These are phyloP conservation scores for Halcyon senegalensis DNA, from an alignment of 2,113 vertebrate genomes.

Conservation along the genomic window DNA sequence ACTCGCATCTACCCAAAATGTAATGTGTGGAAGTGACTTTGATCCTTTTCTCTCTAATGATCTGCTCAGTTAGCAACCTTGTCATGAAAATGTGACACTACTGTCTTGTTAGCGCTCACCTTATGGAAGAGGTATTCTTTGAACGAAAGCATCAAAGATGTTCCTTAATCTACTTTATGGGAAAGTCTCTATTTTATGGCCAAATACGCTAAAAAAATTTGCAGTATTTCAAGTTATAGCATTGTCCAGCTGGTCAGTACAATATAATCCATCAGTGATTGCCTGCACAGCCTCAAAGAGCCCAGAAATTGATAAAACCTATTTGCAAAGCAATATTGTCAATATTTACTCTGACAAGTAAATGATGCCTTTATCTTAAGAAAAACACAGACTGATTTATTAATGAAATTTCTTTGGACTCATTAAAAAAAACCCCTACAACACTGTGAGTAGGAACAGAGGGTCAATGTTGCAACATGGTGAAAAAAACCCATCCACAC, in stretches of 20 bases:
- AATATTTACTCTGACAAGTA: background rate
- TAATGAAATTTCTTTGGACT: background rate
- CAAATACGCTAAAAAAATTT: background rate
- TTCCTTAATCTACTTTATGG: background rate
- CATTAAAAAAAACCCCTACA: background rate
- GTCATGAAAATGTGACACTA: background rate
- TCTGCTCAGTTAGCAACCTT: background rate
- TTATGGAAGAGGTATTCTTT: background rate
- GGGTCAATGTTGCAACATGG: rapidly evolving
- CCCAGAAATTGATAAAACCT: background rate
- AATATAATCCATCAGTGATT: background rate
- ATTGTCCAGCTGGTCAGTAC: background rate
- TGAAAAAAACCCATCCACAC: background rate
- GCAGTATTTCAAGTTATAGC: background rate
- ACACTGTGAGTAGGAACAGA: background rate
- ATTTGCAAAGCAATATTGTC: background rate
- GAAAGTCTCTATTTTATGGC: background rate
- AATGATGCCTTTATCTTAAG: background rate
- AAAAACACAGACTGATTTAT: background rate
- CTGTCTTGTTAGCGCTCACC: background rate
- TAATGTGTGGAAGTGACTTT: background rate
- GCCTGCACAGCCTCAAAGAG: background rate
- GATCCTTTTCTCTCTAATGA: conserved; percentile 45
- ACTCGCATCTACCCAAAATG: background rate
- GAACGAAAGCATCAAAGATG: background rate